Conservation (phyloP, 2,888 invertebrate genomes). For the Eupeodes luniger region DNA sequence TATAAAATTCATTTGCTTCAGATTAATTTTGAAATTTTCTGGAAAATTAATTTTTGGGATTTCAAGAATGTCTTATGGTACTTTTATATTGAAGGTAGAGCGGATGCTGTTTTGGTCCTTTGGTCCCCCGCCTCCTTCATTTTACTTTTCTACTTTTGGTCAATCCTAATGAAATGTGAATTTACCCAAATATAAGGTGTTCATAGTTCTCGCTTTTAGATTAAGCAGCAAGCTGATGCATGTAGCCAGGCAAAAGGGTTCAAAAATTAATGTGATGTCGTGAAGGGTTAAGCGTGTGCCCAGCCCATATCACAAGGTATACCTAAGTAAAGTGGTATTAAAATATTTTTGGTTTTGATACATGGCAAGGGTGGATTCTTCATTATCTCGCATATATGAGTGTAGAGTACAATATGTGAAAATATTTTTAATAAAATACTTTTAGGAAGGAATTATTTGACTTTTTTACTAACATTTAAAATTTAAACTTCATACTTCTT, state of each 20-base stretch:
- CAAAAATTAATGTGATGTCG: slow-evolving; percentile 50
- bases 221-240: neutral
- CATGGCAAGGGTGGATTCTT: neutral
- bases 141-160: slow-evolving; percentile 43
- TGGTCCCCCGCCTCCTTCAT: slow-evolving; percentile 7
- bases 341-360: slow-evolving; percentile 69
- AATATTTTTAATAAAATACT: slow-evolving; percentile 1
- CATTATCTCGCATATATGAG: slow-evolving; percentile 1
- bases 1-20: slow-evolving; percentile 72
- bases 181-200: slow-evolving; percentile 71
- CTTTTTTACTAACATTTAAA: too few relatives aligned
- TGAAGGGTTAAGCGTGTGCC: slow-evolving; percentile 60
- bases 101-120: neutral
- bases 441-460: neutral
- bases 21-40: slow-evolving; percentile 83
- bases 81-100: neutral
- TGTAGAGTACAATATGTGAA: neutral
- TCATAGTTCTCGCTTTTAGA: slow-evolving; percentile 70
- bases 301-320: slow-evolving; percentile 26
- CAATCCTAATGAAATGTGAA: slow-evolving; percentile 75
- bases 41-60: slow-evolving; percentile 83
- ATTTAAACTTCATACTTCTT: too few relatives aligned
- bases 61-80: slow-evolving; percentile 69
- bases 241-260: neutral
- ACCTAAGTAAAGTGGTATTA: slow-evolving; percentile 56